Percentiles rank a stretch among this genome's conserved stretches.
These are phyloP conservation scores for Aphelocoma californica DNA, from an alignment of 2,797 vertebrate species.

Conservation along the genomic window DNA sequence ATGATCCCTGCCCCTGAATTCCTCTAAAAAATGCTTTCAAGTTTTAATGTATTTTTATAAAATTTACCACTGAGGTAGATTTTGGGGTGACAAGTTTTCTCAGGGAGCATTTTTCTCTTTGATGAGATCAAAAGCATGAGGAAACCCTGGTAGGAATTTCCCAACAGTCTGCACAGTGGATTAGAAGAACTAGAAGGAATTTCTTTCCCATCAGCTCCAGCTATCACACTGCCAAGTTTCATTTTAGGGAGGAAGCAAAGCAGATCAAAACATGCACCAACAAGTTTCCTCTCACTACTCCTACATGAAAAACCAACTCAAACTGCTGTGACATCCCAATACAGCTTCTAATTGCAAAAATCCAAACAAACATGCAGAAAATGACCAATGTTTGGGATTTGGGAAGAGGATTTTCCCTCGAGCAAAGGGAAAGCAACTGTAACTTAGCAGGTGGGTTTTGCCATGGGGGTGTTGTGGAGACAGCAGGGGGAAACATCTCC, in stretches of 20 bases:
- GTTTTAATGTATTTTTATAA: not conserved
- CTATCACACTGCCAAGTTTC: not conserved
- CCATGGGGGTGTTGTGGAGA: not conserved
- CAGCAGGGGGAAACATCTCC: not conserved
- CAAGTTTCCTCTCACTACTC: not conserved
- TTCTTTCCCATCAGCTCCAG: not conserved
- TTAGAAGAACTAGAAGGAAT: not conserved
- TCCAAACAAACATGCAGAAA: not conserved
- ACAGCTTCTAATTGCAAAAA: not conserved
- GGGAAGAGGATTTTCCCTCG: not conserved
- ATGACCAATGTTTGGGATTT: not conserved
- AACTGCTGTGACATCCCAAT: not conserved
- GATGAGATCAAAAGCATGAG: not conserved
- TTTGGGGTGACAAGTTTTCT: not conserved
- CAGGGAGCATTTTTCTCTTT: not conserved
- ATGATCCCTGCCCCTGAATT: not conserved
- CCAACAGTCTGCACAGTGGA: not conserved
- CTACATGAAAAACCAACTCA: not conserved
- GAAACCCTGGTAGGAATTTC: not conserved
- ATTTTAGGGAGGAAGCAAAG: not conserved
- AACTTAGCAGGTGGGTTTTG: not conserved
- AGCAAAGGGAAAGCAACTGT: not conserved
- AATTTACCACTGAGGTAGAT: not conserved
- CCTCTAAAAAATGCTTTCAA: not conserved
- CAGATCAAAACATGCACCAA: conserved; percentile 3